phyloP scores from a whole-genome alignment of 1,140 invertebrate species.

The Thaumatotibia leucotreta region DNA sequence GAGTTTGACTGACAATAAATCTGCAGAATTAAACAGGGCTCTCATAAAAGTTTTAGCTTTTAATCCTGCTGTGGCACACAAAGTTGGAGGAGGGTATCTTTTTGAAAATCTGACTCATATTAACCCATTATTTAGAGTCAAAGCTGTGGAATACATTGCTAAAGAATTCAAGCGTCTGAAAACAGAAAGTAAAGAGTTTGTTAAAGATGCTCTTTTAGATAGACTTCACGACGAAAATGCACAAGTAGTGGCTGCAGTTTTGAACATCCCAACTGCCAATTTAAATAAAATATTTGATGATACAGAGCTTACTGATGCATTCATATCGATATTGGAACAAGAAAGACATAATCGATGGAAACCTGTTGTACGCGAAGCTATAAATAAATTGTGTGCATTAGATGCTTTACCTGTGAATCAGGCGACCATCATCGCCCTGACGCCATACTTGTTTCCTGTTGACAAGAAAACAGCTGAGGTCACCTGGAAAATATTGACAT shows the following conservation, averaged over 20 bases:
- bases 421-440: conserved; percentile 65
- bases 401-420: conserved; percentile 55
- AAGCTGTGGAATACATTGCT: conserved; percentile 79
- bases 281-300: conserved; percentile 63
- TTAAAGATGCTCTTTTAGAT: conserved; percentile 77
- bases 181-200: conserved; percentile 70
- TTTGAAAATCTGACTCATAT: conserved; percentile 83
- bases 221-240: conserved; percentile 78
- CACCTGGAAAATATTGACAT: conserved; percentile 71
- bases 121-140: conserved; percentile 77
- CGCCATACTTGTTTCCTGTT: conserved; percentile 79
- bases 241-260: conserved; percentile 73
- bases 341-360: conserved; percentile 53
- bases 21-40: conserved; percentile 31
- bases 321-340: conserved; percentile 48
- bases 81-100: conserved; percentile 75
- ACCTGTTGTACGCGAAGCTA: conserved; percentile 45
- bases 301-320: conserved; percentile 42
- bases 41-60: conserved; percentile 71
- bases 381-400: conserved; percentile 65
- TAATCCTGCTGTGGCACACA: conserved; percentile 73
- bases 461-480: conserved; percentile 66
- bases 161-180: conserved; percentile 73
- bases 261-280: conserved; percentile 60
- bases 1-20: conserved; percentile 49